Evolutionary conservation across 2,797 vertebrate species (phyloP).

Genomic region (Enteromius paludinosus): DNA sequence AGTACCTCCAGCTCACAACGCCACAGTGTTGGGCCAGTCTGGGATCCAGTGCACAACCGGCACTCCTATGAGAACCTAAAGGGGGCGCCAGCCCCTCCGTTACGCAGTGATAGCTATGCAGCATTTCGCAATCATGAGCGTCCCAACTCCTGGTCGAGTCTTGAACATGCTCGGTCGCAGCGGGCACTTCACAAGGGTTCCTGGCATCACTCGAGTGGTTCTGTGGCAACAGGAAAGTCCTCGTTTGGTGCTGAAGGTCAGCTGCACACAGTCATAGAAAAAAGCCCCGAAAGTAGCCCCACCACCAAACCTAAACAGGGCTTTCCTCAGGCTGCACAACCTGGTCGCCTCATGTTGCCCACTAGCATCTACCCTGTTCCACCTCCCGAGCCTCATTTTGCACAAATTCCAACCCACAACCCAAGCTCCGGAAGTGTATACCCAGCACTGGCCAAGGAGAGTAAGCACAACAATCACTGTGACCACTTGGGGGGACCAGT

Average conservation of each 20-base stretch:
- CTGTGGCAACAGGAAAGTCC: constrained; percentile 76
- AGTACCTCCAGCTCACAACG: constrained; percentile 68
- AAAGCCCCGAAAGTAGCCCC: constrained; percentile 94
- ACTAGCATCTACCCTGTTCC: constrained; percentile 85
- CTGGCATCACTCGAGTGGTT: constrained; percentile 77
- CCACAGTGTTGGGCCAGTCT: constrained; percentile 73
- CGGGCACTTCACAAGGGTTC: constrained; percentile 80
- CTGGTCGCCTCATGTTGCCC: constrained; percentile 82
- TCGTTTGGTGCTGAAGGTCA: constrained; percentile 82
- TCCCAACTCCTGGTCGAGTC: constrained; percentile 86
- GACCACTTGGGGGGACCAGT: constrained; percentile 47
- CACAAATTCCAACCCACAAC: constrained; percentile 81
- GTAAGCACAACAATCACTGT: constrained; percentile 64
- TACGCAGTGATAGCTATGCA: constrained; percentile 91
- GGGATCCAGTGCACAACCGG: constrained; percentile 72
- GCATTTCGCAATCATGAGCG: constrained; percentile 87
- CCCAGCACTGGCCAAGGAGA: constrained; percentile 86
- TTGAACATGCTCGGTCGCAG: constrained; percentile 81
- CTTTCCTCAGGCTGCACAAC: constrained; percentile 75
- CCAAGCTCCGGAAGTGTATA: constrained; percentile 75
- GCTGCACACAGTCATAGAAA: constrained; percentile 91
- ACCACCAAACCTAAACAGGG: constrained; percentile 84
- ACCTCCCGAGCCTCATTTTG: constrained; percentile 86
- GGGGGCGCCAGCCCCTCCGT: constrained; percentile 84
- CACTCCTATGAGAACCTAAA: constrained; percentile 78